Evolutionary conservation across 2,888 invertebrate species (phyloP), one percentile per base, ranked within the genome.

Genomic region (Ornithoptera priamus): DNA sequence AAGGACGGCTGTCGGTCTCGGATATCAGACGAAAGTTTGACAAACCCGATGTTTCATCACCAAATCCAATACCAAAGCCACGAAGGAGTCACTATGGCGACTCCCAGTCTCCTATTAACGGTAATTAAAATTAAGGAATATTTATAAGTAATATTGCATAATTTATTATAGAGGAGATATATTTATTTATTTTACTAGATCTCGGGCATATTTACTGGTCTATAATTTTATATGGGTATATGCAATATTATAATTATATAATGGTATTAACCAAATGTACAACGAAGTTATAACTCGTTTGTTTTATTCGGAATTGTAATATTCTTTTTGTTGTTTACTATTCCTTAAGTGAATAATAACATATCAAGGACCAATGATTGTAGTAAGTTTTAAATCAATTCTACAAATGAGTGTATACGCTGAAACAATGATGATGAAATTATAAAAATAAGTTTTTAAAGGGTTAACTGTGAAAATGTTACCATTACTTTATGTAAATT

Each of bases 41-140:
- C 64, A 92, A 90, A 72, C 90, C 84, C 42, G 93, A 93, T 64
- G 82, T 79, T 61, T 86, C 87, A n/a, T 89, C 90, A 63, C 93
- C 93, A 69, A 93, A 94, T 84, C 94, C 94, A 3, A 91, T 94
- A 82, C 93, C 94, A 78, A 94, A 94, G 81, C 94, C 94, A 2
- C 90, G 93, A 77, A 87, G 94, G 78, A 93, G 93, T 79, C 88
- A 90, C 72, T 86, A 89, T 63, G 88, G 87, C 56, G 88, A 85
- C 66, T 81, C 85, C 12, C 85, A 78, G 71, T 85, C 87, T 58
- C 85, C 88, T 15, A 72, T 78, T 8, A 82, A 80, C 53, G 78
- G 78, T 39, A 79, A 78, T 42, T 64, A 71, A 72, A 69, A 61
- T 72, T 68, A 65, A 22, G 22, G n/a, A 46, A 0, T 22, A 1